phyloP scores from a whole-genome alignment of 2,888 invertebrate genomes.

The Allolobophora icterica region DNA sequence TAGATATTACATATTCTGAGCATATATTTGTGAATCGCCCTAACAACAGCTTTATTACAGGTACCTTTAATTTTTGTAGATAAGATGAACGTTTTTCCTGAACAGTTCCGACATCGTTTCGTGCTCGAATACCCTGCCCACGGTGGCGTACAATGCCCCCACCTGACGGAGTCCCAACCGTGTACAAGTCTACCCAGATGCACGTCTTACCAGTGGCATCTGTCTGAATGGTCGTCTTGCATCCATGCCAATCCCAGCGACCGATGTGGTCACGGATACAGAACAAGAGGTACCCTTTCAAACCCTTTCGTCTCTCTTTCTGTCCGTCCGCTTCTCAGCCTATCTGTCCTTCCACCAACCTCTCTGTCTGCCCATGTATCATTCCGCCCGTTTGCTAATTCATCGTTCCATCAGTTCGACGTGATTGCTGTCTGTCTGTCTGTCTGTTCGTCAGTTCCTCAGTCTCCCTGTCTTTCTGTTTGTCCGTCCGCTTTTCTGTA shows the following conservation, averaged over 20 bases:
- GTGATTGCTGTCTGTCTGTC: too few relatives aligned
- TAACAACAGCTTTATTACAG: background rate
- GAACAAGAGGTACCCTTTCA: conserved; percentile 54
- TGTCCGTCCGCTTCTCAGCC: too few relatives aligned
- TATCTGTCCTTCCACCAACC: too few relatives aligned
- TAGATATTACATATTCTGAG: too few relatives aligned
- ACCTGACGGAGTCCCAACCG: conserved; percentile 54
- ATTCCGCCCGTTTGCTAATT: too few relatives aligned
- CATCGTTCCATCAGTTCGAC: too few relatives aligned
- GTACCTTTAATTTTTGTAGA: background rate
- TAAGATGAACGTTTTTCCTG: background rate
- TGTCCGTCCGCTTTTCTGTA: background rate
- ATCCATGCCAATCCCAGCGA: conserved; percentile 52
- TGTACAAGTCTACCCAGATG: conserved; percentile 63
- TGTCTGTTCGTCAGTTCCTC: too few relatives aligned
- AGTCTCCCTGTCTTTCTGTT: background rate
- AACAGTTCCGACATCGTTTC: conserved; percentile 36
- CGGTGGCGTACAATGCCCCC: conserved; percentile 56
- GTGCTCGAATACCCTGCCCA: conserved; percentile 40
- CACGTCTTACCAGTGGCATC: conserved; percentile 66
- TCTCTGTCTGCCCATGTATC: too few relatives aligned
- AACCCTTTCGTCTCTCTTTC: background rate
- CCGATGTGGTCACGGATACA: conserved; percentile 57
- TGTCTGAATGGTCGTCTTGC: conserved; percentile 67
- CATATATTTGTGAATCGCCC: background rate